Base-by-base conservation (phyloP, 1,140 invertebrate genomes). In the Camponotus pennsylvanicus region DNA sequence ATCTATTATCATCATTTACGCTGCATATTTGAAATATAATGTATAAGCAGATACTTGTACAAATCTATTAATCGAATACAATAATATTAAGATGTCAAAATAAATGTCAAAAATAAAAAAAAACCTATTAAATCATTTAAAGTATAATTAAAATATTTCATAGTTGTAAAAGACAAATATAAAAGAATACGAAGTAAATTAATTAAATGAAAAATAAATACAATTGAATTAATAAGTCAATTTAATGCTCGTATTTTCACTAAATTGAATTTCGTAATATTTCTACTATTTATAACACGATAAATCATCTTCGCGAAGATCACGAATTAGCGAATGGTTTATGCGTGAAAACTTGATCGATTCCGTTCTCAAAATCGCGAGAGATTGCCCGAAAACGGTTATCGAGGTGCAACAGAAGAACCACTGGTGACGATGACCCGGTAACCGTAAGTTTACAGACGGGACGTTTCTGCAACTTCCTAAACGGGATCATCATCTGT, bases 401-500 rank as follows among this genome's bases (percentile, higher is more conserved):
- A 18, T n/a, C n/a, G 27, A 5, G 3, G 9, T 27, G 11, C 27
- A 7, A 32, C 1, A 1, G 73, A 90, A 89, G 88, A 89, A 85
- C 84, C 86, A 84, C 80, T 91, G 90, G 77, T 55, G 89, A 89
- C 85, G 89, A 93, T 91, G 92, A 93, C 92, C 89, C 87, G 91
- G 90, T 92, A 91, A 90, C 87, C 88, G 88, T 91, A 90, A 91
- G 90, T 92, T 84, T 92, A 83, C 42, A 83, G 87, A 89, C 75
- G 86, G 88, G 80, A 89, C 91, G 85, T 85, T 88, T 86, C 86
- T 88, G 89, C 92, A 93, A 90, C 92, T 92, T 93, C 91, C 91
- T 92, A 94, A 94, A 94, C 92, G 93, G 92, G 93, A 94, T 94
- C 92, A 91, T 94, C 94, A 94, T 94, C 92, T 93, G 91, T 92